Conservation (phyloP, 2,888 invertebrate genomes). For the Dastarcus helophoroides region DNA sequence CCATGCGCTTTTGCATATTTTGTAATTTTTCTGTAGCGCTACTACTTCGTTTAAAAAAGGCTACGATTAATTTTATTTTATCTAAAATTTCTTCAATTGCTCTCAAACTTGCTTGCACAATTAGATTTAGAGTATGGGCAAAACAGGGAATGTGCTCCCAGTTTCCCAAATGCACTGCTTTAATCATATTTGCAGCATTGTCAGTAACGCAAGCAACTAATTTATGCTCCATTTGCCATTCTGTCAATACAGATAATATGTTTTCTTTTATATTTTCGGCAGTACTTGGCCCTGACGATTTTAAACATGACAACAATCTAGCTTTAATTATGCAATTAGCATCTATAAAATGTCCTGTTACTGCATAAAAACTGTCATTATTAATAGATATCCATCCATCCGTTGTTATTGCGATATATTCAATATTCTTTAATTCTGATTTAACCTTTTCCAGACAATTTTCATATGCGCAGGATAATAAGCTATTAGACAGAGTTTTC, state of each 20-base stretch:
- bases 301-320: neutral
- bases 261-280: conserved; percentile 1
- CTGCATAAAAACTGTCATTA: conserved; percentile 5
- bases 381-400: conserved; percentile 6
- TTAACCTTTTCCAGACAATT: neutral
- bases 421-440: neutral
- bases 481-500: conserved; percentile 3
- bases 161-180: conserved; percentile 3
- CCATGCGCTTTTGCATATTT: conserved; percentile 11
- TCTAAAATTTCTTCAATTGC: neutral
- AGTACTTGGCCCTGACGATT: neutral
- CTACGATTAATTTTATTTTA: conserved; percentile 13
- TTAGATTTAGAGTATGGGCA: conserved; percentile 5
- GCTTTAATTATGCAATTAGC: conserved; percentile 1
- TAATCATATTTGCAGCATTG: conserved; percentile 6
- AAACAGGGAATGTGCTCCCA: conserved; percentile 5
- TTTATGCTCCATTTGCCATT: conserved; percentile 2
- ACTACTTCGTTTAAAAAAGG: conserved; percentile 11
- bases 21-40: conserved; percentile 11
- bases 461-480: neutral
- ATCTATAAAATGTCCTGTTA: conserved; percentile 4
- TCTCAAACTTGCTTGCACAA: conserved; percentile 4
- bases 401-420: conserved; percentile 3
- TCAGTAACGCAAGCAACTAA: conserved; percentile 13
- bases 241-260: neutral